Conservation (phyloP, 2,797 vertebrate genomes). For the Phrynocephalus vlangalii region DNA sequence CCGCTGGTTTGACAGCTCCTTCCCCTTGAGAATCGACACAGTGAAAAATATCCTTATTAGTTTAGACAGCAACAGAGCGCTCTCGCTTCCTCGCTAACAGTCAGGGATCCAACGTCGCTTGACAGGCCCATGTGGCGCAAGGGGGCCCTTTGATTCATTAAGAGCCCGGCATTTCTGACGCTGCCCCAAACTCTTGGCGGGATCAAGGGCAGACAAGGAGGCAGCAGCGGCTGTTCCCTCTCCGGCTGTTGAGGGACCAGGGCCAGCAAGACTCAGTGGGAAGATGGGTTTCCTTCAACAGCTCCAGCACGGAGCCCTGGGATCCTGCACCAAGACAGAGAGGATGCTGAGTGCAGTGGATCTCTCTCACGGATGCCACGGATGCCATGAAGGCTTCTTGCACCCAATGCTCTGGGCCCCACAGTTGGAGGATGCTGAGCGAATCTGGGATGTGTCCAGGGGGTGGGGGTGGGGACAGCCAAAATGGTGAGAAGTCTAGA, state of each 20-base stretch:
- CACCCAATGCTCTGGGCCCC: no score
- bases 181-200: neutral
- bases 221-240: neutral
- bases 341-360: no score
- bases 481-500: no score
- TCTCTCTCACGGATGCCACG: no score
- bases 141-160: conserved; percentile 22
- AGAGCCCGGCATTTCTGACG: conserved; percentile 9
- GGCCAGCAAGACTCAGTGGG: neutral
- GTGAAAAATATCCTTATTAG: conserved; percentile 57
- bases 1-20: conserved; percentile 43
- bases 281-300: no score
- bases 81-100: conserved; percentile 40
- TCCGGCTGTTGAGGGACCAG: neutral
- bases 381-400: no score
- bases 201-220: neutral
- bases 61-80: conserved; percentile 23
- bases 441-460: no score
- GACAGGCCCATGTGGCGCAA: conserved; percentile 6
- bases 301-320: no score
- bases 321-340: no score
- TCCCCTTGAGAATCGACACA: conserved; percentile 47
- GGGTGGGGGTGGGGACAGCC: no score
- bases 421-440: no score
- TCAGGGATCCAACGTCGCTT: conserved; percentile 40